Conservation (phyloP, 2,797 vertebrate species). For the Rhabdomys pumilio region DNA sequence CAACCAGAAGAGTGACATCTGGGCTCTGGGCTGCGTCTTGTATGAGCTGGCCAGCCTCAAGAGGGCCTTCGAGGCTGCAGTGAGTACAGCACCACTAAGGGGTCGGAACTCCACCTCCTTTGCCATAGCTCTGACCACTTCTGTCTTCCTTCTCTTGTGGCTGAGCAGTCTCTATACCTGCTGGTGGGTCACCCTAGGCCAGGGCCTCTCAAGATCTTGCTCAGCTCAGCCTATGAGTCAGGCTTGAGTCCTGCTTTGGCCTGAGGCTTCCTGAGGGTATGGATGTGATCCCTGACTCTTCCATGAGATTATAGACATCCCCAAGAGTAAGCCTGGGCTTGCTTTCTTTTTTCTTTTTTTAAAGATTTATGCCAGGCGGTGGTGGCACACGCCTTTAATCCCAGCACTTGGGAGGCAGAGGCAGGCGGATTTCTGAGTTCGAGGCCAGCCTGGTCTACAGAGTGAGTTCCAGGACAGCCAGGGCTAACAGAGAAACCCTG, state of each 20-base stretch:
- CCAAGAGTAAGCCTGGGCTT: slow-evolving; percentile 1
- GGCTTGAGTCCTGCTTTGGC: not conserved
- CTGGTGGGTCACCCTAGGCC: not conserved
- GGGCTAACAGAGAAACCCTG: too few species aligned
- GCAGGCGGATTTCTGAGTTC: too few species aligned
- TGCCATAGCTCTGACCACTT: not conserved
- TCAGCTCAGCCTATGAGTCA: not conserved
- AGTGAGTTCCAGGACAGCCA: too few species aligned
- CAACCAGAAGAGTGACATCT: slow-evolving; percentile 99
- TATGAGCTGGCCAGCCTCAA: slow-evolving; percentile 99
- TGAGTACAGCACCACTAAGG: slow-evolving; percentile 84
- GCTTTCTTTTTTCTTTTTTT: not conserved
- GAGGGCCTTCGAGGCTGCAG: slow-evolving; percentile 98
- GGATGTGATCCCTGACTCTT: not conserved
- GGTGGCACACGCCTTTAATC: too few species aligned
- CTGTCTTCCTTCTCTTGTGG: not conserved
- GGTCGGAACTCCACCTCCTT: not conserved
- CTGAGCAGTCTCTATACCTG: not conserved
- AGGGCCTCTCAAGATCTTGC: not conserved
- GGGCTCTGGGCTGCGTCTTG: slow-evolving; percentile 98
- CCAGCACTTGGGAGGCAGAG: too few species aligned
- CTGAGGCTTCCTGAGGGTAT: not conserved
- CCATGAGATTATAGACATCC: slow-evolving; percentile 14
- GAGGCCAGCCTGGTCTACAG: too few species aligned
- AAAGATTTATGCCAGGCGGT: too few species aligned